Evolutionary conservation across 2,797 vertebrate species (phyloP).

Genomic region (Eidolon dupreanum): DNA sequence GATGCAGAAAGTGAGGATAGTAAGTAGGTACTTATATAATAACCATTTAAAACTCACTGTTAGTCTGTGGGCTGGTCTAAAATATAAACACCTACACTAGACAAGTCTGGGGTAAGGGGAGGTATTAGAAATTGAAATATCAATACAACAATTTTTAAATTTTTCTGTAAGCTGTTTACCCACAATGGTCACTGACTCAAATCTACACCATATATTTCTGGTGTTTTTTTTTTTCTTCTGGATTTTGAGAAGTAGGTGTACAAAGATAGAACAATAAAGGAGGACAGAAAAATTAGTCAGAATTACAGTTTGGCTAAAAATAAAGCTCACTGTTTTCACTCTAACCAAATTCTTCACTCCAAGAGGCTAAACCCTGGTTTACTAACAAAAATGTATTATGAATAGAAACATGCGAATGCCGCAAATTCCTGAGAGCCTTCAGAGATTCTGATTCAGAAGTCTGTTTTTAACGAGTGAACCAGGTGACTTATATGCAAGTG

Average conservation of each 20-base stretch:
- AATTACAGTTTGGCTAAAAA: background rate
- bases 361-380: background rate
- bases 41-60: background rate
- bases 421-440: background rate
- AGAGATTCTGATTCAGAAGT: constrained; percentile 14
- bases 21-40: background rate
- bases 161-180: background rate
- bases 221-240: background rate
- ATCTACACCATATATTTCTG: background rate
- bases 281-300: background rate
- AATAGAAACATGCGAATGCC: constrained; percentile 10
- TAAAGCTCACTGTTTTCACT: background rate
- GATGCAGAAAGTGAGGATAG: background rate
- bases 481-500: background rate
- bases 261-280: background rate
- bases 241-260: background rate
- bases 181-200: background rate
- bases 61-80: constrained; percentile 24
- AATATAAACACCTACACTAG: background rate
- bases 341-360: background rate
- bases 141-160: background rate
- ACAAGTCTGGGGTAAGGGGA: background rate
- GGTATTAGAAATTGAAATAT: background rate
- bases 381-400: constrained; percentile 32
- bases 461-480: background rate